Evolutionary conservation across 2,888 invertebrate species (phyloP).

Genomic region (Conus canariensis): DNA sequence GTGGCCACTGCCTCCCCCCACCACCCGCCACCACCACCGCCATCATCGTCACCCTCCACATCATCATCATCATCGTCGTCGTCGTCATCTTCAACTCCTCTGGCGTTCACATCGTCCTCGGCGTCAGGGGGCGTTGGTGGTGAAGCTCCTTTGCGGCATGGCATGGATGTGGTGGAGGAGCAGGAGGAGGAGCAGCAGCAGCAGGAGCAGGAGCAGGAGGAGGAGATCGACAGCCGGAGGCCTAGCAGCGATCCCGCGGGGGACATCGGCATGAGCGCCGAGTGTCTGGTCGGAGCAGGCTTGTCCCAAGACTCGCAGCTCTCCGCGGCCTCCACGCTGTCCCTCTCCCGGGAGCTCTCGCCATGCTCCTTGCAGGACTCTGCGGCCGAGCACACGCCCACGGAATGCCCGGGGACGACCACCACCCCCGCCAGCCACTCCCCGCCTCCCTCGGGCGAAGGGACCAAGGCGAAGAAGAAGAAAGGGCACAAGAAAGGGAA

Average conservation of each 20-base stretch:
- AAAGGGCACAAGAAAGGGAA: slow-evolving; percentile 54
- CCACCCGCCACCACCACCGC: background rate
- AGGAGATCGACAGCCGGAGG: background rate
- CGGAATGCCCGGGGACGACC: slow-evolving; percentile 18
- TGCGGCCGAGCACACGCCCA: slow-evolving; percentile 43
- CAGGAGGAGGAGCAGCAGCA: background rate
- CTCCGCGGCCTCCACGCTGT: slow-evolving; percentile 47
- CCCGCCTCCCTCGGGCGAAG: background rate
- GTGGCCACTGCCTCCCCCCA: background rate
- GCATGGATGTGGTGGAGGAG: background rate
- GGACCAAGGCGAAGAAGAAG: slow-evolving; percentile 54
- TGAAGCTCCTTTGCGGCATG: background rate
- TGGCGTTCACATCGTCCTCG: background rate
- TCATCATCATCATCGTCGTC: slow-evolving; percentile 3
- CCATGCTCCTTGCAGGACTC: slow-evolving; percentile 56
- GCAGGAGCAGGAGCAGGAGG: background rate
- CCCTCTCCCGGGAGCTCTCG: slow-evolving; percentile 51
- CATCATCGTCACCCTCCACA: background rate
- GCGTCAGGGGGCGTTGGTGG: background rate
- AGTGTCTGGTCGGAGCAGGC: slow-evolving; percentile 22
- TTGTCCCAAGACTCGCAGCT: slow-evolving; percentile 51
- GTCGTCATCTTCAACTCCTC: background rate
- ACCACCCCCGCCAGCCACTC: background rate
- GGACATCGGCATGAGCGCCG: background rate
- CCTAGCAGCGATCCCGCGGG: background rate